Base-by-base conservation (phyloP, 2,797 vertebrate species). In the Nyctalus aviator region DNA sequence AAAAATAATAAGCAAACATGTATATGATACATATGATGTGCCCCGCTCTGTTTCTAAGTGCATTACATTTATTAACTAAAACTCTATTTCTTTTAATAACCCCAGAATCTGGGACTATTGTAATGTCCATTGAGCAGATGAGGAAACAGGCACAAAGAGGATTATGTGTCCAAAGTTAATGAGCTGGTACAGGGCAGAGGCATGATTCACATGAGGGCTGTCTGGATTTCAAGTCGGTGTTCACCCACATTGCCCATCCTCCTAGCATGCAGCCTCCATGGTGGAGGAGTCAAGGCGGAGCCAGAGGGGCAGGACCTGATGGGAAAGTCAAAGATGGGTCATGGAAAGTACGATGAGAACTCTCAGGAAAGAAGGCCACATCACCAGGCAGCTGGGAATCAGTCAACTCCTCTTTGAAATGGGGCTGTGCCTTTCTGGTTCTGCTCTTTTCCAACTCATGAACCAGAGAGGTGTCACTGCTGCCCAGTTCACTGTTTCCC, bases 1-100 rank as follows among this genome's bases (percentile, higher is more conserved):
- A 66, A 55, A 82, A 90, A 84, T 84, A 93, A 96, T 32, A 81
- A 91, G 46, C 13, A 83, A 94, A 85, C 84, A 72, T 35, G 30
- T 53, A 83, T 59, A 71, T 35, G 57, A 83, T 37, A n/a, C 55
- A 35, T 76, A 83, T 48, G 62, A 21, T 35, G 35, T 35, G 35
- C 18, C 69, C 44, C 6, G 17, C 25, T 91, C 79, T 76, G 8
- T 72, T 88, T 88, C 88, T 87, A 25, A 83, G 30, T 69, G 41
- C n/a, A 79, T 81, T 72, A 20, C 21, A 10, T 53, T 14, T 12
- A 27, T 66, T 57, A 64, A 84, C 37, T 87, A 27, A 94, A 87
- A 75, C 53, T 37, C n/a, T 37, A 1, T 27, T 41, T 75, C 75
- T 37, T 72, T 79, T 48, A 59, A 55, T 32, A 48, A 23, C 48